phyloP scores from a whole-genome alignment of 2,888 invertebrate genomes.

The Drosophila helvetica region DNA sequence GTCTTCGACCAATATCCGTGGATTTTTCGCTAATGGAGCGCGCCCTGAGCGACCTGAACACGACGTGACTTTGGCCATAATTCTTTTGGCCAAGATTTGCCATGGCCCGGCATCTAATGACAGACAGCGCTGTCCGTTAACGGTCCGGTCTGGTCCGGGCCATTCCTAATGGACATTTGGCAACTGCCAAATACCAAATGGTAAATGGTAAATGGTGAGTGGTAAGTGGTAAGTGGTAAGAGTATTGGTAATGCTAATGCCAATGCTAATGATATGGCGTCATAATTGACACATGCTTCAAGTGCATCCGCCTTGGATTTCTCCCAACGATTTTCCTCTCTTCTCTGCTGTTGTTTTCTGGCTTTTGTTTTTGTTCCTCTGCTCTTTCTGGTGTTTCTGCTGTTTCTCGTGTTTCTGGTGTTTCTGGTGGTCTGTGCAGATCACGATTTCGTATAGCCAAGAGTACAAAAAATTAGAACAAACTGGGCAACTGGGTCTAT shows the following conservation, averaged over 20 bases:
- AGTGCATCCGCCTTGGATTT: conserved; percentile 70
- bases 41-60: conserved; percentile 14
- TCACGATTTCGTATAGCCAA: conserved; percentile 26
- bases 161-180: conserved; percentile 22
- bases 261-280: conserved; percentile 64
- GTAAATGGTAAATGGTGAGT: conserved; percentile 55
- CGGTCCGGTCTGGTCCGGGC: conserved; percentile 12
- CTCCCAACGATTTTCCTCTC: conserved; percentile 10
- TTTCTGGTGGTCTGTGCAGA: conserved; percentile 12
- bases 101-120: conserved; percentile 54
- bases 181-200: too few relatives aligned
- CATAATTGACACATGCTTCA: conserved; percentile 74
- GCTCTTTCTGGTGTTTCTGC: too few relatives aligned
- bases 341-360: too few relatives aligned
- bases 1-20: conserved; percentile 62
- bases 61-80: conserved; percentile 57
- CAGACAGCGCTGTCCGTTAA: conserved; percentile 43
- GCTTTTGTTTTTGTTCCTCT: background rate
- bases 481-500: conserved; percentile 35
- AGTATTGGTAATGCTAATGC: conserved; percentile 38
- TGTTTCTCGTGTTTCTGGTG: background rate
- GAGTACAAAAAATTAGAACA: background rate
- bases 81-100: conserved; percentile 49
- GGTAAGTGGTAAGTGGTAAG: conserved; percentile 49
- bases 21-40: conserved; percentile 53